phyloP scores from a whole-genome alignment of 2,113 vertebrate genomes.

The Hydrolagus affinis region DNA sequence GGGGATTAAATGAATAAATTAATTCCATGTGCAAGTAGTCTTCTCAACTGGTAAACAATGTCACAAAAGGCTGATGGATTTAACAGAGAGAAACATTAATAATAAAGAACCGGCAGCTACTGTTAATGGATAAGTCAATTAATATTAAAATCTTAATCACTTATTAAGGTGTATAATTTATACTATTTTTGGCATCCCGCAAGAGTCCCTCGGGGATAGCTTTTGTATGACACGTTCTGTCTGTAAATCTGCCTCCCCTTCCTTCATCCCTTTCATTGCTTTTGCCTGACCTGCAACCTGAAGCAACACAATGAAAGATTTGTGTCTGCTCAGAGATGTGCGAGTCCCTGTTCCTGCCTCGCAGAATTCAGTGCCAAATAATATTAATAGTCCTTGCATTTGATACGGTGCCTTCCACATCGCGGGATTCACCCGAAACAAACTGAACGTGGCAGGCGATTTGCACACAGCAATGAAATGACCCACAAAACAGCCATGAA shows the following conservation, averaged over 20 bases:
- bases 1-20: background rate
- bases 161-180: background rate
- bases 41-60: background rate
- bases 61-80: background rate
- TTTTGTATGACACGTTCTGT: background rate
- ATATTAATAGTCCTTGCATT: too few relatives aligned
- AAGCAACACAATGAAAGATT: background rate
- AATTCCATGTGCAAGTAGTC: background rate
- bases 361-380: constrained; percentile 5
- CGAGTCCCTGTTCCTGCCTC: background rate
- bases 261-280: too few relatives aligned
- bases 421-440: too few relatives aligned
- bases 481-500: too few relatives aligned
- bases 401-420: too few relatives aligned
- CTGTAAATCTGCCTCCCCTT: background rate
- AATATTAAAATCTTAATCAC: background rate
- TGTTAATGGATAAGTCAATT: background rate
- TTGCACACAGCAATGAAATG: too few relatives aligned
- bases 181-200: background rate
- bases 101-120: background rate
- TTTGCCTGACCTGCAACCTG: background rate
- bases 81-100: background rate
- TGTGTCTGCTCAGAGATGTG: background rate
- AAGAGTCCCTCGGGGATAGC: background rate
- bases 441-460: too few relatives aligned